Evolutionary conservation across 2,797 vertebrate genomes (phyloP), one percentile per base, ranked within the genome.

Genomic region (Urocyon cinereoargenteus): DNA sequence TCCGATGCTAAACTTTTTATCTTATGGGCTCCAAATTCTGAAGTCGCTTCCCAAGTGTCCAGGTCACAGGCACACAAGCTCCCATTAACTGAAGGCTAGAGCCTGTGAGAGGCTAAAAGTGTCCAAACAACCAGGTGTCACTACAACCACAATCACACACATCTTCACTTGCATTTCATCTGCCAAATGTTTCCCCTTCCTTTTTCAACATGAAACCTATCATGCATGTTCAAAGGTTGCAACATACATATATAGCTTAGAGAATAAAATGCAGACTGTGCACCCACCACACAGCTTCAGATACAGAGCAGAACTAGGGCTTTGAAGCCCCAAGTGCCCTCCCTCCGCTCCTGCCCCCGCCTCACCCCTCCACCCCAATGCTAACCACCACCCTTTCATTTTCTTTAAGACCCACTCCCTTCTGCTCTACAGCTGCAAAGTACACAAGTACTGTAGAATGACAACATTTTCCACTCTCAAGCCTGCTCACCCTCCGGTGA

Each of bases 281-380:
- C 31, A 19, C 59, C 72, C 13, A 36, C 51, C 45, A 34, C 21
- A 28, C 12, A 22, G 53, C 55, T 36, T 4, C 36, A 13, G 36
- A 19, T 57, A n/a, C 3, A 78, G 28, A 34, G 26, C 59, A 18
- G 31, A 18, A 2, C 26, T 51, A 4, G 12, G 64, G 40, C n/a
- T 75, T 53, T 21, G 28, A 85, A 26, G 61, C 14, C 45, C 57
- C n/a, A 16, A 0, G 1, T 1, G 16, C 13, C 16, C 40, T 8
- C 7, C 1, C 40, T 45, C 40, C 3, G 40, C 40, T 45, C 34
- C 40, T 22, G 36, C 6, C 28, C 55, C 78, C 31, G 51, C 22
- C 53, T 45, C n/a, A 45, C 53, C 55, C 18, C 40, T 4, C 62
- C 12, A 11, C 62, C 15, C 3, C 1, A 14, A 49, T 15, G 34